Base-by-base conservation (phyloP, 2,888 invertebrate genomes). In the Sympetrum striolatum region DNA sequence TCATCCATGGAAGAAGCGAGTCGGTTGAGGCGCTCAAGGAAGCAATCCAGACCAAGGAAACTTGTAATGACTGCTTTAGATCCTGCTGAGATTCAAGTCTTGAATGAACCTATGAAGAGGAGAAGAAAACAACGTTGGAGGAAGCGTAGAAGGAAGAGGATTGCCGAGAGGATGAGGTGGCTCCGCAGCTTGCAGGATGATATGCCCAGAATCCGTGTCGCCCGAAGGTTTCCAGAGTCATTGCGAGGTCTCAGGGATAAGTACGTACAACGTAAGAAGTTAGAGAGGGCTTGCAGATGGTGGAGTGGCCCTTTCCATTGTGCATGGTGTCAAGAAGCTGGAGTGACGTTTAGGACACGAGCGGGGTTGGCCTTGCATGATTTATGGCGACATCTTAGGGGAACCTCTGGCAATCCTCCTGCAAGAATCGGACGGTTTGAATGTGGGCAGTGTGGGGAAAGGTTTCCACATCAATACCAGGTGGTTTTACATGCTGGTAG, bases 41-140 rank as follows among this genome's bases (percentile, higher is more conserved):
- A 95, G 92, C 95, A 95, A 92, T 94, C 94, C 44, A 93, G 93
- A 91, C 95, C 95, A 1, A 94, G 94, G 91, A 95, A 94, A 92
- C 93, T 95, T 18, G 93, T 94, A 18, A 48, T 86, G 86, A 37
- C 90, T 53, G 80, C 86, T 48, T 48, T 81, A 35, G 91, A 91
- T 44, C 80, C 91, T 25, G 48, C 91, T 31, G 91, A 91, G 73
- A 90, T 91, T 15, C 91, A 81, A 53, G 90, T 90, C 22, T 37
- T 90, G 39, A 73, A 73, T 82, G 82, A 90, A 31, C 80, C 82
- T 0, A 60, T 79, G 90, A 91, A 73, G 79, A 81, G 60, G 73
- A 82, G 90, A 10, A 39, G 79, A 53, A 64, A 81, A 12, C 80
- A 60, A n/a, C 81, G 90, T 31, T 86, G 86, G 86, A 86, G 86